phyloP scores from a whole-genome alignment of 2,797 vertebrate genomes.

The Hoplostethus mediterraneus region DNA sequence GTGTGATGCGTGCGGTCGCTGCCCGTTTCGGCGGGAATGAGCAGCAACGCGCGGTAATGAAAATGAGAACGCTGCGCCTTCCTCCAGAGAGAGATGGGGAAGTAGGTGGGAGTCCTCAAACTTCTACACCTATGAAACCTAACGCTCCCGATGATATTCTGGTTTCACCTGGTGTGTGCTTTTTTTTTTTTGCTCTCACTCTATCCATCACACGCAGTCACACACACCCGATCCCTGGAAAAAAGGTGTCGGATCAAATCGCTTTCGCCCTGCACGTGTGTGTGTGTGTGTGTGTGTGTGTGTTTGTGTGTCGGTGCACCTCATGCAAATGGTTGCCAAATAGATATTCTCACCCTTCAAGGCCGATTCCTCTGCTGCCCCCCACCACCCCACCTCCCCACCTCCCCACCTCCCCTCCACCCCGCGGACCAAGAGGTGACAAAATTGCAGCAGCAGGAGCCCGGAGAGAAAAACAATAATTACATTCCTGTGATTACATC shows the following conservation, averaged over 20 bases:
- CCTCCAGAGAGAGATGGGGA: conserved; percentile 10
- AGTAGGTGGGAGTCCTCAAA: conserved; percentile 56
- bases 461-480: conserved; percentile 63
- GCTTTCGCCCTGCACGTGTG: too few species aligned
- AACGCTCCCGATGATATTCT: neutral
- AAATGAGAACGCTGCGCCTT: conserved; percentile 50
- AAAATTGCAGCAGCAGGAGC: conserved; percentile 26
- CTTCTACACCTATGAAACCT: neutral
- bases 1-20: conserved; percentile 32
- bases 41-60: conserved; percentile 69
- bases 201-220: too few species aligned
- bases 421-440: conserved; percentile 32
- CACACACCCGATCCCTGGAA: too few species aligned
- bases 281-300: conserved; percentile 7
- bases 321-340: conserved; percentile 64
- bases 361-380: conserved; percentile 46
- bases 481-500: conserved; percentile 54
- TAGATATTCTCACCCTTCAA: conserved; percentile 70
- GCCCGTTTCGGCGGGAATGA: conserved; percentile 62
- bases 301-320: conserved; percentile 17
- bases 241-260: neutral
- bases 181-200: neutral
- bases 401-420: conserved; percentile 30
- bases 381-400: conserved; percentile 17
- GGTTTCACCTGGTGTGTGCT: neutral